phyloP scores from a whole-genome alignment of 2,888 invertebrate species.

The Orchestes rusci region DNA sequence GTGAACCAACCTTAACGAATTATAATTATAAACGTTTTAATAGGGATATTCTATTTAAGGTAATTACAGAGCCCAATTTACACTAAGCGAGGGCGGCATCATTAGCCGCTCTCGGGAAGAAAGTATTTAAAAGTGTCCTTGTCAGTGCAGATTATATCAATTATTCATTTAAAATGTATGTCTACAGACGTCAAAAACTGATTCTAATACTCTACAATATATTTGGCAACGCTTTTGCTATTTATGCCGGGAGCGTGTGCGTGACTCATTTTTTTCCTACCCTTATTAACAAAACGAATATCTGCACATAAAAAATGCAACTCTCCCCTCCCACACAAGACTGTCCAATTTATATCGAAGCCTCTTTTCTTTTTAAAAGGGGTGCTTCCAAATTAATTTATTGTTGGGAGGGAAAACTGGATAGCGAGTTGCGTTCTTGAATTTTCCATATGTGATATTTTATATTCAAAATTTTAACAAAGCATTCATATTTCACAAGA shows the following conservation, averaged over 20 bases:
- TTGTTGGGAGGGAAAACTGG: slow-evolving; percentile 20
- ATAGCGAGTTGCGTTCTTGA: too few species aligned
- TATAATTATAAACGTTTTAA: slow-evolving; percentile 44
- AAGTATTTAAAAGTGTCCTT: slow-evolving; percentile 9
- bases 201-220: too few species aligned
- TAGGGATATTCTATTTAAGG: slow-evolving; percentile 47
- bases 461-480: too few species aligned
- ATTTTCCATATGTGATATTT: too few species aligned
- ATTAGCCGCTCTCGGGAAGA: slow-evolving; percentile 3
- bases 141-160: too few species aligned
- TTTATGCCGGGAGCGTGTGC: slow-evolving; percentile 16
- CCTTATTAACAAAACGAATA: slow-evolving; percentile 41
- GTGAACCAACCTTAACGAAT: slow-evolving; percentile 43
- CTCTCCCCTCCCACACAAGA: slow-evolving; percentile 33
- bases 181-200: too few species aligned
- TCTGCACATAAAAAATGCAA: slow-evolving; percentile 45
- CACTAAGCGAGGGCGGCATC: slow-evolving; percentile 18
- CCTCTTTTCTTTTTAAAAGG: slow-evolving; percentile 19
- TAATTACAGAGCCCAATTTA: slow-evolving; percentile 37
- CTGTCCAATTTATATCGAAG: slow-evolving; percentile 33
- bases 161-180: too few species aligned
- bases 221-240: not conserved
- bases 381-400: slow-evolving; percentile 34
- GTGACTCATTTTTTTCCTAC: slow-evolving; percentile 45
- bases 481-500: too few species aligned